phyloP scores from a whole-genome alignment of 2,888 invertebrate species.

The Ephialtes manifestator region DNA sequence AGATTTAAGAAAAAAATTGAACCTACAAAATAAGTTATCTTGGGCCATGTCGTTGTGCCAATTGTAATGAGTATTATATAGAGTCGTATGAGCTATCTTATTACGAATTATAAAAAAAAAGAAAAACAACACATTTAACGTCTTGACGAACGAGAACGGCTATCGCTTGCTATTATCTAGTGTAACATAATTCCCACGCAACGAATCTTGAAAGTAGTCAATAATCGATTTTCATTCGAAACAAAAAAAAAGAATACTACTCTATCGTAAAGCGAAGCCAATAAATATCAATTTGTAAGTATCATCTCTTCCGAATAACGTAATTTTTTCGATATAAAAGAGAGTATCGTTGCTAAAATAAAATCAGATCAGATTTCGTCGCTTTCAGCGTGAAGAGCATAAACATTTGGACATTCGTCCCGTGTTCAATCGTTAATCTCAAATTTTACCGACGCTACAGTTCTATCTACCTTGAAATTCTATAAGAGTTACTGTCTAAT shows the following conservation, averaged over 20 bases:
- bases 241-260: constrained; percentile 17
- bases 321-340: constrained; percentile 7
- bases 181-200: constrained; percentile 75
- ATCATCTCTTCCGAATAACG: constrained; percentile 34
- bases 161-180: constrained; percentile 63
- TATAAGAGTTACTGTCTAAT: constrained; percentile 31
- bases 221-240: constrained; percentile 73
- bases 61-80: constrained; percentile 71
- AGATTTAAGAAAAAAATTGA: constrained; percentile 17
- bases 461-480: constrained; percentile 48
- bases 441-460: constrained; percentile 10
- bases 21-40: constrained; percentile 61
- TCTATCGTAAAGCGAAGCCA: constrained; percentile 56
- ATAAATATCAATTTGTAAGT: constrained; percentile 58
- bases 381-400: constrained; percentile 16
- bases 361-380: constrained; percentile 19
- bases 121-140: constrained; percentile 29
- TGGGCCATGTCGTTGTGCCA: constrained; percentile 73
- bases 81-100: constrained; percentile 63
- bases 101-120: constrained; percentile 59
- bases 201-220: constrained; percentile 83
- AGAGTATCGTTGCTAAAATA: constrained; percentile 28
- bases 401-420: constrained; percentile 50
- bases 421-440: constrained; percentile 43
- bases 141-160: constrained; percentile 55